Evolutionary conservation across 2,113 vertebrate genomes (phyloP), one percentile per base, ranked within the genome.

Genomic region (Orthonyx spaldingii): DNA sequence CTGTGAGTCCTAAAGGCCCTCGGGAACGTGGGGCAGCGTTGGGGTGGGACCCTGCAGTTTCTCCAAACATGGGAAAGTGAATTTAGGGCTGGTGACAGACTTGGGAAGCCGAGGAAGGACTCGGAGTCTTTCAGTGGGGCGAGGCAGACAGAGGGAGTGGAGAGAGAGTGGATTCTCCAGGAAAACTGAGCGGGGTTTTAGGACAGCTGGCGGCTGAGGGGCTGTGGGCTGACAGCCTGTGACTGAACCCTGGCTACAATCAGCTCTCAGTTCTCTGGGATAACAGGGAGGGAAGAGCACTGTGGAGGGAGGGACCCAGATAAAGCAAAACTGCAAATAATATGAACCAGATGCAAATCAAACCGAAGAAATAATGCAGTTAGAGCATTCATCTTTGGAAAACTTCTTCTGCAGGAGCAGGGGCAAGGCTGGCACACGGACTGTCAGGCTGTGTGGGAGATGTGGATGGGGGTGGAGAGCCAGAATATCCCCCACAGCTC

Each of bases 281-380:
- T 65, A 76, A 57, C 50, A 12, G 74, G 32, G 39, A 84, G 72
- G 87, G 79, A 85, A 69, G 74, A 93, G 33, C 37, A 21, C 41
- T 6, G 41, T 4, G 37, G 61, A 69, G 57, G 79, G 94, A 93
- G 78, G 7, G 63, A 68, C 53, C 61, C 85, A 94, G 75, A 94
- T 71, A 88, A 76, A 90, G 78, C 66, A 88, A 87, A 80, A 72
- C 82, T 83, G 71, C 70, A 76, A 76, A 88, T 95, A 96, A 96
- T 85, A 46, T 2, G 35, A 93, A 95, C 6, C 92, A 95, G 94
- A 93, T 95, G 90, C 44, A 90, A 92, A 80, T 33, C 12, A 37
- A 85, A 69, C 24, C 19, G 32, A 19, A 77, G 72, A 37, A 47
- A 57, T 9, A 17, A 50, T 6, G 14, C 0, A 61, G 65, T 23